Evolutionary conservation across 2,797 vertebrate genomes (phyloP).

Genomic region (Hypotaenidia okinawae): DNA sequence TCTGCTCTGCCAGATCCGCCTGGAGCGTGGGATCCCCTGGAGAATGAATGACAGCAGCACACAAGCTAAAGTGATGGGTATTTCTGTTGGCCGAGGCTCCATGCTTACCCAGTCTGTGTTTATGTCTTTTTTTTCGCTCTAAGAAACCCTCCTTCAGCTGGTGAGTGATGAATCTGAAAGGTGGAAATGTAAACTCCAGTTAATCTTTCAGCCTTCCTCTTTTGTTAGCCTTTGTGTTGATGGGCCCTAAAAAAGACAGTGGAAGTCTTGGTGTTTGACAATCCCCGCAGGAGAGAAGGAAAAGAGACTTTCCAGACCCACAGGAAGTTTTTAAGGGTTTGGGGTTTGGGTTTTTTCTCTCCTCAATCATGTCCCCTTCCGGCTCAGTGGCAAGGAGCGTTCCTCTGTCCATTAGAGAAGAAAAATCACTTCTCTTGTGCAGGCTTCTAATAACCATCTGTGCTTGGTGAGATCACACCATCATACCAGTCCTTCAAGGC

Average conservation of each 20-base stretch:
- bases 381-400: not conserved
- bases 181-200: not conserved
- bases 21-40: not conserved
- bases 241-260: not conserved
- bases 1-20: not conserved
- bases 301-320: not conserved
- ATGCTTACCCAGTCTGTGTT: not conserved
- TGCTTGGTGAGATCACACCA: not conserved
- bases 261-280: not conserved
- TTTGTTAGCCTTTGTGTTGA: not conserved
- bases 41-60: not conserved
- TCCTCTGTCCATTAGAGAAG: not conserved
- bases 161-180: not conserved
- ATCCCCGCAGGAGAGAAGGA: not conserved
- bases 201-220: not conserved
- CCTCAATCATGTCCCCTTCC: not conserved
- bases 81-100: not conserved
- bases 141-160: not conserved
- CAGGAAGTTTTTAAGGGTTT: not conserved
- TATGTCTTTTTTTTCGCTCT: not conserved
- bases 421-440: not conserved
- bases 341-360: not conserved
- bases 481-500: not conserved
- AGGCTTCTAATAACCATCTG: not conserved
- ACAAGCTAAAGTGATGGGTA: not conserved